Evolutionary conservation across 2,888 invertebrate genomes (phyloP).

Genomic region (Seira musarum): DNA sequence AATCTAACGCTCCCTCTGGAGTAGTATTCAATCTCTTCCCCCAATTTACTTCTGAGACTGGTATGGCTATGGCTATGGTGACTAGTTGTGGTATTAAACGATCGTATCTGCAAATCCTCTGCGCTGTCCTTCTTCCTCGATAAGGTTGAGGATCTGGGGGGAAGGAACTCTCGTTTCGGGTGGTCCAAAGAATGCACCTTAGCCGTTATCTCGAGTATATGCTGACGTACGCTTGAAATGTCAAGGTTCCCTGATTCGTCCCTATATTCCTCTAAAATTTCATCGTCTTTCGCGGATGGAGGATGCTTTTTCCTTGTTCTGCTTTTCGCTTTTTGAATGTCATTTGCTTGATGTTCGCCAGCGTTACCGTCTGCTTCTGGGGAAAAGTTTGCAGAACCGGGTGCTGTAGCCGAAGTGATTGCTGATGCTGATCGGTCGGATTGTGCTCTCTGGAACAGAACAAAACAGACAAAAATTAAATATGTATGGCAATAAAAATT

Average conservation of each 20-base stretch:
- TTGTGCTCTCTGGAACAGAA: not conserved
- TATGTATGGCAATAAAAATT: too few relatives aligned
- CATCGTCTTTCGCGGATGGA: not conserved
- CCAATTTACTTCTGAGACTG: not conserved
- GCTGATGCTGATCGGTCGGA: not conserved
- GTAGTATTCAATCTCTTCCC: not conserved
- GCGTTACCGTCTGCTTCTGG: not conserved
- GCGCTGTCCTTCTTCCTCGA: not conserved
- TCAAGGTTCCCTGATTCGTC: not conserved
- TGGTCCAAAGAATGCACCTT: conserved; percentile 35
- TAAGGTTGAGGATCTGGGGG: conserved; percentile 14
- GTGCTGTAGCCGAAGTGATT: not conserved
- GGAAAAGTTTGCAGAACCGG: not conserved
- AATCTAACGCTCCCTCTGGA: conserved; percentile 17
- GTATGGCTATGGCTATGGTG: not conserved
- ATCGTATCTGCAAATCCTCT: not conserved
- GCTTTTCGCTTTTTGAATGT: not conserved
- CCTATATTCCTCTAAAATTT: not conserved
- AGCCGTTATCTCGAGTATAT: conserved; percentile 35
- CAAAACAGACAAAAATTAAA: not conserved
- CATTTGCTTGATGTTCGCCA: not conserved
- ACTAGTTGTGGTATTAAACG: not conserved
- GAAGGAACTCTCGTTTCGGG: conserved; percentile 36
- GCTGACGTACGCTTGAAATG: conserved; percentile 16
- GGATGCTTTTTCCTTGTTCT: not conserved